Evolutionary conservation across 1,140 invertebrate genomes (phyloP), one percentile per base, ranked within the genome.

Genomic region (Akabosia matsudoensis): DNA sequence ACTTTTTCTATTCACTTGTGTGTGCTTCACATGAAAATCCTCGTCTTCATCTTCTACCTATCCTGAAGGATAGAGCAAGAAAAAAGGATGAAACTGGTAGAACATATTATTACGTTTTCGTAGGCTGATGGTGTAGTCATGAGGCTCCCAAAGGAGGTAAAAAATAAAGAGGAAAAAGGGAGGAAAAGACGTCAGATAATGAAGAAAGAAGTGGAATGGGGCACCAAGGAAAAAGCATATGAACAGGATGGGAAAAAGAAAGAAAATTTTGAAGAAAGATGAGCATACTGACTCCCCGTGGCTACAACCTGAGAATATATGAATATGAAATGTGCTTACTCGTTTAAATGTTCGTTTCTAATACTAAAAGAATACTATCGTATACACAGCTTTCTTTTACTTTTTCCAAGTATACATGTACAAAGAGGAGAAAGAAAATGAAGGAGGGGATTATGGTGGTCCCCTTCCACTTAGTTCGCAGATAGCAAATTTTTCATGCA

Each of bases 111-210:
- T n/a, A 22, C 14, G 3, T 4, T 61, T 61, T 67, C n/a, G 61
- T 67, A 67, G 61, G 61, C 30, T 67, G 61, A 67, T 67, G 61
- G 10, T 67, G 61, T 45, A 45, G 34, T 45, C 33, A 51, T 34
- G 4, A 45, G 34, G 14, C 34, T 72, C 70, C 70, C 33, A 72
- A 26, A 72, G 37, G 37, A 72, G 31, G 30, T n/a, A n/a, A 67
- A 67, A 67, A 67, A 67, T 2, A 31, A 67, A 67, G 28, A 67
- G 61, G 61, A 67, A 67, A 67, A 67, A 67, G 61, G 61, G 54
- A 56, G 61, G 61, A 31, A 67, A 67, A 67, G 61, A 67, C 61
- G 61, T 67, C 70, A 72, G 70, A 72, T 72, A 72, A 72, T 72
- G 70, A 72, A 72, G 33, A 72, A 72, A 72, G 70, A 72, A 72